Percentiles rank a stretch among this genome's conserved stretches.
Conservation (phyloP, 2,113 vertebrate species). For the Bubalus kerabau region DNA sequence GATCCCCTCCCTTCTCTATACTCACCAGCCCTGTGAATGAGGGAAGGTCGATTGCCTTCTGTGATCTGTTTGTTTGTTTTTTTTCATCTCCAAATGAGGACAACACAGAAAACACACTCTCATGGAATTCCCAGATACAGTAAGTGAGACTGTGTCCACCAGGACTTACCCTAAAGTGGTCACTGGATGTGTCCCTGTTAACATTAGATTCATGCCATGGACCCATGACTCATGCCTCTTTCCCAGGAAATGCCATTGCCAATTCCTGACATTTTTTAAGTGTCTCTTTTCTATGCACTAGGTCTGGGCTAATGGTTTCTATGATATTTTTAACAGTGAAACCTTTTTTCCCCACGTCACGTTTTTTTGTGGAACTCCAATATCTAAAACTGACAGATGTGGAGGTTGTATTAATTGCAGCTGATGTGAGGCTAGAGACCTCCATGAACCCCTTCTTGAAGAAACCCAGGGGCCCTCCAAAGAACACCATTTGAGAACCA, state of each 20-base stretch:
- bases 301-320: neutral
- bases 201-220: fast-evolving
- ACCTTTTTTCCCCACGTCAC: neutral
- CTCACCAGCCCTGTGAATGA: neutral
- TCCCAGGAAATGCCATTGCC: neutral
- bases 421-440: neutral
- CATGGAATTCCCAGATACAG: neutral
- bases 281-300: neutral
- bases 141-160: neutral
- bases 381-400: neutral
- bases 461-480: neutral
- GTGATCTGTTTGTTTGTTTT: neutral
- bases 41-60: neutral
- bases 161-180: neutral
- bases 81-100: neutral
- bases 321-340: neutral
- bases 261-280: neutral
- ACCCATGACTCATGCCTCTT: neutral
- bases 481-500: neutral
- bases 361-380: neutral
- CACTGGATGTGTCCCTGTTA: neutral
- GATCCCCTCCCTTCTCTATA: neutral
- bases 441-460: neutral
- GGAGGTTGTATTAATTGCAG: neutral
- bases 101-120: neutral